These are phyloP conservation scores for Arbacia lixula DNA, from an alignment of 53 echinoderm and acorn worm genomes.

Conservation along the genomic window DNA sequence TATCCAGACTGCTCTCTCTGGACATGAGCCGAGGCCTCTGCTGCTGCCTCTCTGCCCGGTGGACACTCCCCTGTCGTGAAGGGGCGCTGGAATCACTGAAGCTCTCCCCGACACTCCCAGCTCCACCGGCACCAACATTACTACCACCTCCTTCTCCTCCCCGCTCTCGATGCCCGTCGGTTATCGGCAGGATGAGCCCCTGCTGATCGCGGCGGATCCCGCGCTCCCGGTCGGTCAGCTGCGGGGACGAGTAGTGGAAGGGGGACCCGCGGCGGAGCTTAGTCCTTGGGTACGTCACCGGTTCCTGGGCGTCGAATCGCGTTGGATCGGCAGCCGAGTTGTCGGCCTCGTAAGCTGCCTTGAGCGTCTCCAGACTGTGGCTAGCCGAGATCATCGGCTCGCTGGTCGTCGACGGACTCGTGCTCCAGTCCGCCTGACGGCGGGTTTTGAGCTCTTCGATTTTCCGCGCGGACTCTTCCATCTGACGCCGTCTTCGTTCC, in stretches of 20 bases:
- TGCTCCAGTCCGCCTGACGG: constrained; percentile 66
- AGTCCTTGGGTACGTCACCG: constrained; percentile 48
- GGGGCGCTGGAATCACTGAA: constrained; percentile 42
- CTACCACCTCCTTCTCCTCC: neutral
- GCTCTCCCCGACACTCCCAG: constrained; percentile 45
- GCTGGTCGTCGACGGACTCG: constrained; percentile 51
- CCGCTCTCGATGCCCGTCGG: constrained; percentile 60
- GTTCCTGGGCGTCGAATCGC: constrained; percentile 62
- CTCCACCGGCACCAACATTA: neutral
- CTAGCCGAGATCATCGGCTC: constrained; percentile 59
- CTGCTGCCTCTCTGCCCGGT: constrained; percentile 22
- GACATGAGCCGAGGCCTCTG: constrained; percentile 4
- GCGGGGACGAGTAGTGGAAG: constrained; percentile 66
- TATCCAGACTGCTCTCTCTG: constrained; percentile 38
- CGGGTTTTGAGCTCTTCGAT: constrained; percentile 81
- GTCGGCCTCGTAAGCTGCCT: constrained; percentile 48
- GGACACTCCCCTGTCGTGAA: constrained; percentile 56
- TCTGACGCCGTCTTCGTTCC: constrained; percentile 77
- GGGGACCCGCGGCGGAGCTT: constrained; percentile 35
- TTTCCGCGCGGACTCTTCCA: constrained; percentile 85
- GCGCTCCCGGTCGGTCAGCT: constrained; percentile 75
- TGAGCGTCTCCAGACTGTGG: constrained; percentile 66
- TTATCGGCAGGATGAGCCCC: constrained; percentile 86
- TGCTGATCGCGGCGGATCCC: constrained; percentile 72
- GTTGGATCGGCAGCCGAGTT: constrained; percentile 49